These are phyloP conservation scores for Philereme transversata DNA, from an alignment of 2,888 invertebrate species.

Conservation along the genomic window DNA sequence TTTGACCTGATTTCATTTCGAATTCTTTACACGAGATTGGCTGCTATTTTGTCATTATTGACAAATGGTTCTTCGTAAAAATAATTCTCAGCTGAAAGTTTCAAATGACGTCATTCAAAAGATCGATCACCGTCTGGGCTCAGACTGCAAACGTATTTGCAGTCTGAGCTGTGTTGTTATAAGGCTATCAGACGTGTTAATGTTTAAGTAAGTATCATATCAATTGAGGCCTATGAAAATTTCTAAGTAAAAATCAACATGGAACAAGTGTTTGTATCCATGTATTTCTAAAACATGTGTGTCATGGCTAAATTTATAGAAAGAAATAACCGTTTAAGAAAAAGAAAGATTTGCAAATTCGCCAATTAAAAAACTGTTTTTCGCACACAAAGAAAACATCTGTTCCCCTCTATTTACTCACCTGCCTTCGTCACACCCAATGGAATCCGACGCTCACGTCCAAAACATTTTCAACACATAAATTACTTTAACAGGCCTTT, in stretches of 20 bases:
- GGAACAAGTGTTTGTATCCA: no score
- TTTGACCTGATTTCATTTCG: neutral
- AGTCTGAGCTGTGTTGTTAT: constrained; percentile 1
- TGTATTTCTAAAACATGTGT: no score
- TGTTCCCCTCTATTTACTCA: constrained; percentile 28
- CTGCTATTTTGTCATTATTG: neutral
- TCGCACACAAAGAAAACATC: constrained; percentile 21
- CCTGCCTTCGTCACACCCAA: constrained; percentile 24
- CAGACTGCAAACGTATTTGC: constrained; percentile 6
- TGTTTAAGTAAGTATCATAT: neutral
- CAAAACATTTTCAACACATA: constrained; percentile 28
- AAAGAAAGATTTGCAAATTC: neutral
- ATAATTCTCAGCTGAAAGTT: constrained; percentile 18
- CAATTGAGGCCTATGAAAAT: neutral
- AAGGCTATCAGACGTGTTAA: constrained; percentile 10
- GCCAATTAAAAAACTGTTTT: neutral
- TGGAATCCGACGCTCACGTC: constrained; percentile 23
- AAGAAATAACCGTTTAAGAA: neutral
- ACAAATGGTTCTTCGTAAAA: constrained; percentile 12
- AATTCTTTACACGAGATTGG: constrained; percentile 10
- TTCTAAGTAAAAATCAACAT: neutral
- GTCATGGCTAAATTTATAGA: no score
- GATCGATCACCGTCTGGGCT: constrained; percentile 24
- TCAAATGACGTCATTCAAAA: constrained; percentile 29
- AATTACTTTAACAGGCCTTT: constrained; percentile 26